Conservation (phyloP, 2,797 vertebrate genomes). For the Hemibagrus guttatus region DNA sequence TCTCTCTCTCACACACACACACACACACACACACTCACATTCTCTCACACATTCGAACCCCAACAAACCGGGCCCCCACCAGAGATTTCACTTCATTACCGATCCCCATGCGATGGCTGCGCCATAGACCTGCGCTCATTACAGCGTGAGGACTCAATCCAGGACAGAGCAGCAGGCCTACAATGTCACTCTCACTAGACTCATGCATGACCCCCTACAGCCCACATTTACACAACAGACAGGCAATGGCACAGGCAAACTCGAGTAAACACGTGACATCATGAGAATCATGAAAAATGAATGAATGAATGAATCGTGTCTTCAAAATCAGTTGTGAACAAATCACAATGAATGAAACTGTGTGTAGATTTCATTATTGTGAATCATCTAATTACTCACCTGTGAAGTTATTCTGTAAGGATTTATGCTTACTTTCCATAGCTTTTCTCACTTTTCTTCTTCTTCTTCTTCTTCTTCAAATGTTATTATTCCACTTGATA, state of each 20-base stretch:
- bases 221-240: not conserved
- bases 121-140: conserved; percentile 58
- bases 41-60: conserved; percentile 44
- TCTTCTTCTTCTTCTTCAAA: not conserved
- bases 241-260: not conserved
- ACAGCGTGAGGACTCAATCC: conserved; percentile 57
- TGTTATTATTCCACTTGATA: not conserved
- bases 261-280: not conserved
- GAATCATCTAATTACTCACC: not conserved
- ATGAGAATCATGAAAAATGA: not conserved
- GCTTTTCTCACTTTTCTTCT: not conserved
- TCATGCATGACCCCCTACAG: conserved; percentile 19
- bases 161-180: conserved; percentile 45
- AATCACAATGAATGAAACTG: too few relatives aligned
- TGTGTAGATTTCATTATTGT: not conserved
- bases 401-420: not conserved
- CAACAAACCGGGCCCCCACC: conserved; percentile 59
- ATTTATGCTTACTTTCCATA: not conserved
- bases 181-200: conserved; percentile 39
- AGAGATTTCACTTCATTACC: conserved; percentile 60
- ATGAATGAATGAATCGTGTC: not conserved
- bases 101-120: conserved; percentile 53
- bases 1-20: conserved; percentile 63
- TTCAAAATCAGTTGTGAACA: not conserved
- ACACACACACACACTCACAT: conserved; percentile 60